Evolutionary conservation across 2,113 vertebrate genomes (phyloP), one percentile per base, ranked within the genome.

Genomic region (Nicator chloris): DNA sequence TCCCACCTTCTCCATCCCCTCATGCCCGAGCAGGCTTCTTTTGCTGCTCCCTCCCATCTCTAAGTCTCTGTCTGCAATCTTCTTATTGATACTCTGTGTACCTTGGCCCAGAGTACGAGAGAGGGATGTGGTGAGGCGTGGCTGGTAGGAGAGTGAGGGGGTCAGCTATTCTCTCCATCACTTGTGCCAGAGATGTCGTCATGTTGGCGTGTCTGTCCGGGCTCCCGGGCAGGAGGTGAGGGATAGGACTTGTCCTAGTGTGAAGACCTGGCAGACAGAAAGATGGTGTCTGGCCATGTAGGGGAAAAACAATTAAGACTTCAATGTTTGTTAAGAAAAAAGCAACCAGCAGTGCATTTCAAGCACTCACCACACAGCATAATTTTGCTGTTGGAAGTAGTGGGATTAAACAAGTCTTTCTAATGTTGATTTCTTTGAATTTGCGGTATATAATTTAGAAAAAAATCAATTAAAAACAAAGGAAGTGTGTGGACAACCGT

Each of bases 341-440:
- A 92, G 93, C 92, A 92, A 83, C 76, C 86, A 95, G 85, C 90
- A 81, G 94, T 88, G 69, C 77, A 90, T 93, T 97, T 93, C 88
- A 86, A 75, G 88, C 72, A 61, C 57, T 92, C 90, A 71, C 82
- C 93, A 64, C 56, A 30, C 82, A 71, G 64, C 72, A 35, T 51
- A 88, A 93, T 92, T 95, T 96, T 95, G 71, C 82, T 81, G 40
- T 82, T 88, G 88, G 90, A 95, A 93, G 80, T 93, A 56, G 49
- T n/a, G 30, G 61, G 61, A 95, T 95, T 90, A 40, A 92, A 91
- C 79, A 80, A 75, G n/a, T 86, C 71, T 86, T 88, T 86, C 40
- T 81, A 66, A 81, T 73, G 76, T 64, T 90, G 71, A 70, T 88
- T 86, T 83, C 60, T 93, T 94, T 90, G 71, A 83, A 59, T 90